These are phyloP conservation scores for Troides aeacus DNA, from an alignment of 2,888 invertebrate species.

Conservation along the genomic window DNA sequence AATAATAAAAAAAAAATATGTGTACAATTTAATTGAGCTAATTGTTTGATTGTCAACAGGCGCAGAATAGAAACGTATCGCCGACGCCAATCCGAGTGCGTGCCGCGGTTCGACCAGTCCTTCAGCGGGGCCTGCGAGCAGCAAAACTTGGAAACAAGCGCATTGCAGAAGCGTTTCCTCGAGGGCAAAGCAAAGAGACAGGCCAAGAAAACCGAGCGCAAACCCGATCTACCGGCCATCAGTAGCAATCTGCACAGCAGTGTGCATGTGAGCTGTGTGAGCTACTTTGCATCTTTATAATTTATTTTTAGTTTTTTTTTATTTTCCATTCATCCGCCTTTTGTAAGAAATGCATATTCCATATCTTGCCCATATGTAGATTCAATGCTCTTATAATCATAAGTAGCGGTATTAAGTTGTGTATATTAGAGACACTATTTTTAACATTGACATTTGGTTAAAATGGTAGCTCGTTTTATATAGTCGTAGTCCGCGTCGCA, in stretches of 20 bases:
- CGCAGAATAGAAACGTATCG: constrained; percentile 94
- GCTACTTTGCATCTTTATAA: constrained; percentile 38
- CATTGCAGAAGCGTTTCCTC: constrained; percentile 92
- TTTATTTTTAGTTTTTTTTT: constrained; percentile 30
- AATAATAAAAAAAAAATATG: too few species aligned
- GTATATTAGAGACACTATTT: too few species aligned
- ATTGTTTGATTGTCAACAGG: constrained; percentile 62
- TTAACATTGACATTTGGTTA: too few species aligned
- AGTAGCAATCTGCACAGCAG: constrained; percentile 84
- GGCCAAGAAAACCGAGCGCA: constrained; percentile 87
- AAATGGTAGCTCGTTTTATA: background rate
- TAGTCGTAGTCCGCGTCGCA: background rate
- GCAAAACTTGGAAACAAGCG: constrained; percentile 92
- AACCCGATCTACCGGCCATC: constrained; percentile 71
- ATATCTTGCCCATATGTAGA: too few species aligned
- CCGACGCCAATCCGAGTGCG: constrained; percentile 90
- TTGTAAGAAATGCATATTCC: background rate
- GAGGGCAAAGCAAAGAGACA: constrained; percentile 94
- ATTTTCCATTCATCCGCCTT: constrained; percentile 7
- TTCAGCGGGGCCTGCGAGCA: constrained; percentile 93
- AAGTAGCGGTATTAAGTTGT: too few species aligned
- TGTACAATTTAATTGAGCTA: background rate
- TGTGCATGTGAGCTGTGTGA: constrained; percentile 82
- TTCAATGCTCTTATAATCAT: too few species aligned
- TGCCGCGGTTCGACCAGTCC: constrained; percentile 92